Conservation (phyloP, 2,113 vertebrate species). For the Promerops cafer region DNA sequence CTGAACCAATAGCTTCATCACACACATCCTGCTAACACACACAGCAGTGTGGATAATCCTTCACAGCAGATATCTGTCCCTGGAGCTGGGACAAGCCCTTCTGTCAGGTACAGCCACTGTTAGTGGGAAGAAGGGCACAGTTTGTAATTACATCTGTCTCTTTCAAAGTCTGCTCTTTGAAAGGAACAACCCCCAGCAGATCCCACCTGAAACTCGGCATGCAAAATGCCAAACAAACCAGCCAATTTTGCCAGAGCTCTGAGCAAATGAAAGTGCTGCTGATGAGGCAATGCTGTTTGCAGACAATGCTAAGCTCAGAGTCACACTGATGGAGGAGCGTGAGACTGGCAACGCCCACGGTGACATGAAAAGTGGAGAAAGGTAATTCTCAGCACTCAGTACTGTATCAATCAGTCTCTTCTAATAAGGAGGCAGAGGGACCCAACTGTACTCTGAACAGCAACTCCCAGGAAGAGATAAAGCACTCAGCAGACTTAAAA, state of each 20-base stretch:
- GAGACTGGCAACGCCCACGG: background rate
- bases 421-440: background rate
- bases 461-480: background rate
- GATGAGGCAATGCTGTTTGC: background rate
- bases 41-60: background rate
- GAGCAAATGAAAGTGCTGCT: background rate
- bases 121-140: background rate
- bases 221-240: background rate
- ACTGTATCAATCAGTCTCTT: background rate
- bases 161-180: background rate
- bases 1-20: background rate
- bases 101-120: background rate
- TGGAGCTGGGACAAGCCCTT: background rate
- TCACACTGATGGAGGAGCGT: fast-evolving
- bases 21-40: background rate
- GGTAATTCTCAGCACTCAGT: background rate
- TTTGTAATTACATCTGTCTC: background rate
- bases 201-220: background rate
- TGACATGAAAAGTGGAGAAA: background rate
- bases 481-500: background rate
- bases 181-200: background rate
- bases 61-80: background rate
- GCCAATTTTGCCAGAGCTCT: background rate
- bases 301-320: background rate
- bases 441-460: background rate